Percentiles rank a stretch among this genome's conserved stretches.
These are phyloP conservation scores for Ptychochromis oligacanthus DNA, from an alignment of 2,113 vertebrate genomes.

Conservation along the genomic window DNA sequence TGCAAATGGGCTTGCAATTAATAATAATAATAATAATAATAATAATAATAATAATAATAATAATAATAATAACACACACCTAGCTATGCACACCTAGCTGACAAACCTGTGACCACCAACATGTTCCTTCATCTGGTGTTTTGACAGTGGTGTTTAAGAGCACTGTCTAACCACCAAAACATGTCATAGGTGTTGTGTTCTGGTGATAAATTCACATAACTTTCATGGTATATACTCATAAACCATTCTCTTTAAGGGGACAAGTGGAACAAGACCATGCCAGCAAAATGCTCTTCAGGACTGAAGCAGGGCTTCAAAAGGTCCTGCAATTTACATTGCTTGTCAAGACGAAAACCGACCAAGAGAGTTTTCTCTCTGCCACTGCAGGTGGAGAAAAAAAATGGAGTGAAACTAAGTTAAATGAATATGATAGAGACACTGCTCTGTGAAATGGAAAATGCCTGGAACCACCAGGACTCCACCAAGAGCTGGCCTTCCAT, in stretches of 20 bases:
- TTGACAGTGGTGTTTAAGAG: not conserved
- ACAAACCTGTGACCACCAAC: not conserved
- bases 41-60: too few relatives aligned
- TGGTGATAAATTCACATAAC: not conserved
- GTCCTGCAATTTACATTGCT: not conserved
- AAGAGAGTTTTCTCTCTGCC: too few relatives aligned
- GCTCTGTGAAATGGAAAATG: fast-evolving
- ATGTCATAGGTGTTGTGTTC: not conserved
- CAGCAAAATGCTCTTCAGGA: not conserved
- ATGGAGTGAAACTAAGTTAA: fast-evolving
- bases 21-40: too few relatives aligned
- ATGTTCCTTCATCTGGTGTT: not conserved
- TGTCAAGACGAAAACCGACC: not conserved
- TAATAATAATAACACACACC: too few relatives aligned
- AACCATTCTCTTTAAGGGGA: not conserved
- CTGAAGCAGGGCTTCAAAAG: too few relatives aligned
- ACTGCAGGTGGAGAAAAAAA: too few relatives aligned
- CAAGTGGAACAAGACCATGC: fast-evolving
- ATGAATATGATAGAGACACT: not conserved
- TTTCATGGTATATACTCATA: not conserved
- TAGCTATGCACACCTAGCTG: not conserved
- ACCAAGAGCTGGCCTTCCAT: not conserved
- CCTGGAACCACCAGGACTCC: fast-evolving
- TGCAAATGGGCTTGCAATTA: too few relatives aligned
- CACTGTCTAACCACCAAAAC: not conserved